These are phyloP conservation scores for Melanotaenia parkinsoni DNA, from an alignment of 2,797 vertebrate species.

Conservation along the genomic window DNA sequence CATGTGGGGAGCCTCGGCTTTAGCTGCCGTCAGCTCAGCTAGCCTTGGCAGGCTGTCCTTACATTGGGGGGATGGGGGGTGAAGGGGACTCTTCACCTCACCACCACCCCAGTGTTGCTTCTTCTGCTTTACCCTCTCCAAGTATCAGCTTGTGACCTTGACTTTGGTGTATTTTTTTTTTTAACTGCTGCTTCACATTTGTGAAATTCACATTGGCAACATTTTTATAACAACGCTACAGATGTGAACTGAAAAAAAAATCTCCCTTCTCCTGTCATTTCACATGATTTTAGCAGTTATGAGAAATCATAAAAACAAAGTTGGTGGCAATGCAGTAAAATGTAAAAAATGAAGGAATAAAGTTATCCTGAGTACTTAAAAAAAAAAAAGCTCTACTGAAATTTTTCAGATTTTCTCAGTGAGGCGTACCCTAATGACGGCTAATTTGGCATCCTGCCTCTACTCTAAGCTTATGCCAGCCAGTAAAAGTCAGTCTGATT, in stretches of 20 bases:
- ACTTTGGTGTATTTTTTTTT: constrained; percentile 45
- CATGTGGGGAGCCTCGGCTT: constrained; percentile 79
- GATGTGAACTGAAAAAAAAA: neutral
- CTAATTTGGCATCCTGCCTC: too few relatives aligned
- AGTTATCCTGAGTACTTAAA: too few relatives aligned
- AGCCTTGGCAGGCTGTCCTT: constrained; percentile 76
- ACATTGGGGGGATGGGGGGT: constrained; percentile 44
- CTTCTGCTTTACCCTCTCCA: constrained; percentile 65
- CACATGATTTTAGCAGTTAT: neutral
- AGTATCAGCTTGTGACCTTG: constrained; percentile 69
- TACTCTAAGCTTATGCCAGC: too few relatives aligned
- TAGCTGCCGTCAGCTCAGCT: constrained; percentile 77
- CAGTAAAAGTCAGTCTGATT: too few relatives aligned
- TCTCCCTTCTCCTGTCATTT: neutral
- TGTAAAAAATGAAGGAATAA: neutral
- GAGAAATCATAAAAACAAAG: neutral
- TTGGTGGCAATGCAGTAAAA: neutral
- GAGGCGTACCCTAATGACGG: too few relatives aligned
- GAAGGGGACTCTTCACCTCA: constrained; percentile 49
- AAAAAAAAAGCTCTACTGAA: too few relatives aligned
- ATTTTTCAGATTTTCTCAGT: too few relatives aligned
- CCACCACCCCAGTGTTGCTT: constrained; percentile 42
- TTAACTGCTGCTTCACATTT: constrained; percentile 14
- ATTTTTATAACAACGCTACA: neutral
- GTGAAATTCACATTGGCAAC: constrained; percentile 1